A percentile compares a stretch with the other conserved stretches of the same genome.
Conservation (phyloP, 2,113 vertebrate genomes). For the Antechinus flavipes region DNA sequence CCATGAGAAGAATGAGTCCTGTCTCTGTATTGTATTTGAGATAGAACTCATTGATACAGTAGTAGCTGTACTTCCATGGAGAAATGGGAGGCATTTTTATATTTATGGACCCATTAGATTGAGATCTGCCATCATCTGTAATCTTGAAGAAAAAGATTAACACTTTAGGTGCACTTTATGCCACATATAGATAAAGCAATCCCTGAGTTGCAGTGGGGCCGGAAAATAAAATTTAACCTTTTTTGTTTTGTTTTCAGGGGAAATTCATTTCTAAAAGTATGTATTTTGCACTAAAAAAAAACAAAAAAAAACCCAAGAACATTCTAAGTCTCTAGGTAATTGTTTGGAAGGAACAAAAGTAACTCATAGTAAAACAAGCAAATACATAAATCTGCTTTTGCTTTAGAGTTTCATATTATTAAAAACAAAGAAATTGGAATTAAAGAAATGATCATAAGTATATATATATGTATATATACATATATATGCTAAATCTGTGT, state of each 20-base stretch:
- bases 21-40: conserved; percentile 7
- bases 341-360: neutral
- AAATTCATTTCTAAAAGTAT: neutral
- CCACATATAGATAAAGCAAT: neutral
- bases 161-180: neutral
- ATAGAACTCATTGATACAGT: neutral
- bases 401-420: conserved; percentile 12
- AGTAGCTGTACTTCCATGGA: neutral
- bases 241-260: neutral
- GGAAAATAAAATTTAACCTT: neutral
- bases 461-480: neutral
- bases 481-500: neutral
- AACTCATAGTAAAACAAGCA: neutral
- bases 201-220: neutral
- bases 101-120: conserved; percentile 17
- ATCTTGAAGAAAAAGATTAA: conserved; percentile 26
- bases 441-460: neutral
- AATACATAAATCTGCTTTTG: neutral
- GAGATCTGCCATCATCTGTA: neutral
- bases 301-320: neutral
- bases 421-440: neutral
- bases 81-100: neutral
- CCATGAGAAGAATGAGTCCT: neutral
- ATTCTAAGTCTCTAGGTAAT: neutral
- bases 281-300: neutral